phyloP scores from a whole-genome alignment of 2,113 vertebrate genomes.

The Meles meles region DNA sequence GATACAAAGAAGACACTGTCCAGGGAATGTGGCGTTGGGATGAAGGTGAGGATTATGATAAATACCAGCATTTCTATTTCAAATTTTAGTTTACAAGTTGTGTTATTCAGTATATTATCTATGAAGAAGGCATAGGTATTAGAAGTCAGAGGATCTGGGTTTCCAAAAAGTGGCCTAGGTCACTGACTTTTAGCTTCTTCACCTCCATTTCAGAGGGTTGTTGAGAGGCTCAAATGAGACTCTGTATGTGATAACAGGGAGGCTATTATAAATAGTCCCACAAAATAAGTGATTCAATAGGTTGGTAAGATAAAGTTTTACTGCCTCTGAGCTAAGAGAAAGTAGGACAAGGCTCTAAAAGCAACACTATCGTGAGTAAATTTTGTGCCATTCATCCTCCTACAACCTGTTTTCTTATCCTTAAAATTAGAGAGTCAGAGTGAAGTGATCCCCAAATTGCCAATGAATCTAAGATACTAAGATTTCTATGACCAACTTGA shows the following conservation, averaged over 20 bases:
- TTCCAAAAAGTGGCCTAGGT: neutral
- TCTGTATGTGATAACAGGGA: neutral
- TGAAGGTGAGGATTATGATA: neutral
- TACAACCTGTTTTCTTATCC: neutral
- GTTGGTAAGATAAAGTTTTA: neutral
- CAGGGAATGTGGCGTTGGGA: neutral
- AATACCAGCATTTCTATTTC: neutral
- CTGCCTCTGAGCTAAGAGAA: neutral
- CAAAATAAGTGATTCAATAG: neutral
- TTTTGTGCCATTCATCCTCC: neutral
- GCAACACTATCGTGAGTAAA: neutral
- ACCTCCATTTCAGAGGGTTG: neutral
- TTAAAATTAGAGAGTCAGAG: conserved; percentile 1
- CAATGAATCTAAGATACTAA: neutral
- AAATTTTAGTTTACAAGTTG: neutral
- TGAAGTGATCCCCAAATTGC: neutral
- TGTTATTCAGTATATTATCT: neutral
- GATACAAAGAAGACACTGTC: neutral
- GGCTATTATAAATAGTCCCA: neutral
- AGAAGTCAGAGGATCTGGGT: neutral
- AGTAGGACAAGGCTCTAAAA: conserved; percentile 1
- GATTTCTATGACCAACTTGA: neutral
- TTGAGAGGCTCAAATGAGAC: neutral
- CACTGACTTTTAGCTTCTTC: neutral
- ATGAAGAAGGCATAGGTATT: neutral